Evolutionary conservation across 2,797 vertebrate genomes (phyloP).

Genomic region (Uromys caudimaculatus): DNA sequence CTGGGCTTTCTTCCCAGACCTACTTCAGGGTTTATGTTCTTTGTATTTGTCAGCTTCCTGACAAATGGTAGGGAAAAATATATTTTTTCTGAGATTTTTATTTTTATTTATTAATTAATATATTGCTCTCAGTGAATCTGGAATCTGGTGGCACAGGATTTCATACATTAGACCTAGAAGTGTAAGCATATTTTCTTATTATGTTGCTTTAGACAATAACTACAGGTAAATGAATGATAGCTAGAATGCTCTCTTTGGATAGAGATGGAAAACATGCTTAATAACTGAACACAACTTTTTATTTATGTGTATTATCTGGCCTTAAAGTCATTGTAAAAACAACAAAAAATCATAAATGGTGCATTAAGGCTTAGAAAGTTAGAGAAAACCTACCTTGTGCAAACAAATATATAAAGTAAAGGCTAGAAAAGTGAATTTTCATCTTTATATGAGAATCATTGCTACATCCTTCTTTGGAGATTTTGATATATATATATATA

Average conservation of each 20-base stretch:
- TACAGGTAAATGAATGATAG: background rate
- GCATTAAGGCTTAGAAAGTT: constrained; percentile 16
- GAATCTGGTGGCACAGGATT: background rate
- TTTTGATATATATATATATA: constrained; percentile 47
- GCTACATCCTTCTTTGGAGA: background rate
- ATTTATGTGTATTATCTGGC: constrained; percentile 1
- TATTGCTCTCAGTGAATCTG: background rate
- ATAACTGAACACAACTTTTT: background rate
- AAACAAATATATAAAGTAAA: background rate
- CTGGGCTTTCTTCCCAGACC: background rate
- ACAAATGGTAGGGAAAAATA: too few relatives aligned
- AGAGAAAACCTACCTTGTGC: background rate
- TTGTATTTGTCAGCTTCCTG: background rate
- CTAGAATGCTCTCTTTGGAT: background rate
- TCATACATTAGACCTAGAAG: background rate
- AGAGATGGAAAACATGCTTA: background rate
- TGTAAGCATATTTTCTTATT: background rate
- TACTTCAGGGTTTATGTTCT: background rate
- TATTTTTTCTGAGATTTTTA: background rate
- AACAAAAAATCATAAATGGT: background rate
- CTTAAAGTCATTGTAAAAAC: background rate
- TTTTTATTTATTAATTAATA: background rate
- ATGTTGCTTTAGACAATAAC: background rate
- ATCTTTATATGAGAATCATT: background rate
- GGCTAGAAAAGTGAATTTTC: background rate